Percentiles rank a stretch among this genome's conserved stretches.
Evolutionary conservation across 2,888 invertebrate genomes (phyloP).

Genomic region (Rhyacophila evoluta): DNA sequence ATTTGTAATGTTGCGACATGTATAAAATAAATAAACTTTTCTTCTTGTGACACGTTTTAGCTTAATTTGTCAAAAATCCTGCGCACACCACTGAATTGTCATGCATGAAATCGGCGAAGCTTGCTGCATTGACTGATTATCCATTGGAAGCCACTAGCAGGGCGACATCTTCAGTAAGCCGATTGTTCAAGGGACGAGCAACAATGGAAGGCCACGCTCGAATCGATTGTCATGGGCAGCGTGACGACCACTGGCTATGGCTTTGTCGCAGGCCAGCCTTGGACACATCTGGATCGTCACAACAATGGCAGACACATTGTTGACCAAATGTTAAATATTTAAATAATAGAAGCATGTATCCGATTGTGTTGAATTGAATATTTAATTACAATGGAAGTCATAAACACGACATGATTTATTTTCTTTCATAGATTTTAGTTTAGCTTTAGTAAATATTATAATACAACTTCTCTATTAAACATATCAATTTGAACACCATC

Average conservation of each 20-base stretch:
- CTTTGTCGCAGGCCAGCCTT: constrained; percentile 21
- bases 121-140: neutral
- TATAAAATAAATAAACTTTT: too few species aligned
- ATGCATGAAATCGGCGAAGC: constrained; percentile 26
- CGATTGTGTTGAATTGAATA: neutral
- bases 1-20: too few species aligned
- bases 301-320: constrained; percentile 11
- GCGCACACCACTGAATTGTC: too few species aligned
- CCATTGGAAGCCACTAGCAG: neutral
- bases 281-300: constrained; percentile 26
- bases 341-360: neutral
- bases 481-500: too few species aligned
- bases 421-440: neutral
- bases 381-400: neutral
- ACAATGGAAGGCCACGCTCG: constrained; percentile 25
- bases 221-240: constrained; percentile 34
- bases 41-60: too few species aligned
- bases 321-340: neutral
- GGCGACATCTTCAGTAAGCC: constrained; percentile 30
- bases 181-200: neutral
- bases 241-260: constrained; percentile 20
- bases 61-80: too few species aligned
- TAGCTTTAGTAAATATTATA: too few species aligned
- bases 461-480: too few species aligned
- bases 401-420: neutral